Conservation (phyloP, 2,113 vertebrate genomes). For the Oryzias curvinotus region DNA sequence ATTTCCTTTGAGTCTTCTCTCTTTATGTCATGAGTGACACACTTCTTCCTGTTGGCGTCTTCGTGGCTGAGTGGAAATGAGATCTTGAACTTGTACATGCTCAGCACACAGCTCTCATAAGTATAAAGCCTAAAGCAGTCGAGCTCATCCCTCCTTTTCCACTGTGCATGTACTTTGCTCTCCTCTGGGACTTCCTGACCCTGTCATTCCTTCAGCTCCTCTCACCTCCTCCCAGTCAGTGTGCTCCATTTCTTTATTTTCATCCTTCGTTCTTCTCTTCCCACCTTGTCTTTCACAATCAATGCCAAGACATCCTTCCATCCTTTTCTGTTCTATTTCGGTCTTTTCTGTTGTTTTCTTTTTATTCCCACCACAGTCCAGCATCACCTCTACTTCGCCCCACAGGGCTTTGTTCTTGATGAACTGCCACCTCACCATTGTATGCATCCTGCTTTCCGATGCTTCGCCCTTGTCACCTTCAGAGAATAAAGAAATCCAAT, state of each 20-base stretch:
- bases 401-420: conserved; percentile 40
- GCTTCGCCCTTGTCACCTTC: conserved; percentile 56
- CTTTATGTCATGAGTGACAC: conserved; percentile 25
- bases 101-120: conserved; percentile 17
- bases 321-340: conserved; percentile 13
- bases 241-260: conserved; percentile 27
- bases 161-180: conserved; percentile 18
- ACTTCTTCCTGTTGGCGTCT: conserved; percentile 4
- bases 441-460: conserved; percentile 45
- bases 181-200: conserved; percentile 41
- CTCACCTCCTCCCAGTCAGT: conserved; percentile 23
- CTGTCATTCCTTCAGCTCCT: conserved; percentile 28
- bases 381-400: conserved; percentile 9
- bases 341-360: conserved; percentile 17
- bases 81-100: conserved; percentile 4
- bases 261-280: conserved; percentile 4
- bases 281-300: conserved; percentile 19
- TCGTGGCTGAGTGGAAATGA: not conserved
- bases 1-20: conserved; percentile 44
- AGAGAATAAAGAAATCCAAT: conserved; percentile 67
- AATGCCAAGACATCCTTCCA: conserved; percentile 16
- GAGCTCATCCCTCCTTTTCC: conserved; percentile 44
- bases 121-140: conserved; percentile 15
- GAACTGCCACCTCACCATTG: conserved; percentile 54
- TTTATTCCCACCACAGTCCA: not conserved